These are phyloP conservation scores for Lycophotia porphyrea DNA, from an alignment of 2,888 invertebrate genomes.

Conservation along the genomic window DNA sequence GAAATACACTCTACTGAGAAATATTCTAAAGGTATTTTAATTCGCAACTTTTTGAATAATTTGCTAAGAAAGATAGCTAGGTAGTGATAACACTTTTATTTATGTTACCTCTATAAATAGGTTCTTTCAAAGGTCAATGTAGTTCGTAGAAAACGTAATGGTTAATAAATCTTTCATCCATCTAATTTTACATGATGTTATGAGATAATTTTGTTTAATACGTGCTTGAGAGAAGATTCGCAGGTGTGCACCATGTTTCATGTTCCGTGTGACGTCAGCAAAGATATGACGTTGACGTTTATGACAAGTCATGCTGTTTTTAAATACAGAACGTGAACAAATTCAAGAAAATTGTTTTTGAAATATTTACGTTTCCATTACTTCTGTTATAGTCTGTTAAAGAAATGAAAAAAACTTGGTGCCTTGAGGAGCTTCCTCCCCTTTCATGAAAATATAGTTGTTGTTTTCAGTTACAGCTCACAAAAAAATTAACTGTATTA, in stretches of 20 bases:
- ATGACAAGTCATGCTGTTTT: background rate
- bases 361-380: background rate
- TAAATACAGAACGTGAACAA: conserved; percentile 20
- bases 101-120: conserved; percentile 13
- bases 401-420: background rate
- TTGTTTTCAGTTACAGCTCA: background rate
- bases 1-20: conserved; percentile 18
- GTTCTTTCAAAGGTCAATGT: conserved; percentile 2
- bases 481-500: background rate
- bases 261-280: conserved; percentile 31
- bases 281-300: conserved; percentile 22
- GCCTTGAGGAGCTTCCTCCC: background rate
- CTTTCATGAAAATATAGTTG: background rate
- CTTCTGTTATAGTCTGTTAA: background rate
- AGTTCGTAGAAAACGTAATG: background rate
- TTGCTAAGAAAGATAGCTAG: background rate
- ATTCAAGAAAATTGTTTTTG: background rate
- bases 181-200: conserved; percentile 19
- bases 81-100: background rate
- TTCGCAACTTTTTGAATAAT: conserved; percentile 6
- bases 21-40: background rate
- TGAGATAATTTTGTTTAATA: conserved; percentile 35
- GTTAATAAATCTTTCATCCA: conserved; percentile 31
- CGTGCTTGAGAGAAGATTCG: conserved; percentile 39
- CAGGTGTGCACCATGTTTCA: conserved; percentile 51